Conservation (phyloP, 2,797 vertebrate species). For the Loriculus beryllinus region DNA sequence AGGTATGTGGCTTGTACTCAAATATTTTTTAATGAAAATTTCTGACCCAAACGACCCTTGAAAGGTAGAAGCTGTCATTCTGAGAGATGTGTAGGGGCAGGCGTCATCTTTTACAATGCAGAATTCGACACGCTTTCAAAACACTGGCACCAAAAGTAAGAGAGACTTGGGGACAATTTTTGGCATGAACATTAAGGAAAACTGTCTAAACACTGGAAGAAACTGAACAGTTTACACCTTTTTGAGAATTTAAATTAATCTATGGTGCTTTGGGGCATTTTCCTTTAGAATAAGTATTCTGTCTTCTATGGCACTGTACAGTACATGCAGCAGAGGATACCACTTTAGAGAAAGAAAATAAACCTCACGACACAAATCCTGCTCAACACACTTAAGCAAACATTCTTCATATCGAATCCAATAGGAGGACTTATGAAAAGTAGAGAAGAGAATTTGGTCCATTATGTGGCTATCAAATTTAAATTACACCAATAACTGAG, state of each 20-base stretch:
- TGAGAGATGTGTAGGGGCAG: background rate
- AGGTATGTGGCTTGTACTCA: constrained; percentile 43
- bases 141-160: background rate
- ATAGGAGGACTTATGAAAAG: constrained; percentile 38
- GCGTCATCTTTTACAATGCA: background rate
- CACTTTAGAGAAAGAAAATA: constrained; percentile 2
- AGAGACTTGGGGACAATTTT: background rate
- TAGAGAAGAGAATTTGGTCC: constrained; percentile 50
- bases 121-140: background rate
- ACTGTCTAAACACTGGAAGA: background rate
- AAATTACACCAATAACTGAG: constrained; percentile 67
- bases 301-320: background rate
- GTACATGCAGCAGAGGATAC: background rate
- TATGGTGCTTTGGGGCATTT: background rate
- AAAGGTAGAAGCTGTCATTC: constrained; percentile 53
- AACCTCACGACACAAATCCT: constrained; percentile 33
- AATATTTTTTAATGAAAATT: constrained; percentile 67
- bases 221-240: constrained; percentile 1
- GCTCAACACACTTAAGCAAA: constrained; percentile 12
- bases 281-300: background rate
- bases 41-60: constrained; percentile 36
- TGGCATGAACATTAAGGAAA: background rate
- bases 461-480: constrained; percentile 67
- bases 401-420: constrained; percentile 30
- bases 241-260: constrained; percentile 1